Base-by-base conservation (phyloP, 1,140 invertebrate genomes). In the Cydia strobilella region DNA sequence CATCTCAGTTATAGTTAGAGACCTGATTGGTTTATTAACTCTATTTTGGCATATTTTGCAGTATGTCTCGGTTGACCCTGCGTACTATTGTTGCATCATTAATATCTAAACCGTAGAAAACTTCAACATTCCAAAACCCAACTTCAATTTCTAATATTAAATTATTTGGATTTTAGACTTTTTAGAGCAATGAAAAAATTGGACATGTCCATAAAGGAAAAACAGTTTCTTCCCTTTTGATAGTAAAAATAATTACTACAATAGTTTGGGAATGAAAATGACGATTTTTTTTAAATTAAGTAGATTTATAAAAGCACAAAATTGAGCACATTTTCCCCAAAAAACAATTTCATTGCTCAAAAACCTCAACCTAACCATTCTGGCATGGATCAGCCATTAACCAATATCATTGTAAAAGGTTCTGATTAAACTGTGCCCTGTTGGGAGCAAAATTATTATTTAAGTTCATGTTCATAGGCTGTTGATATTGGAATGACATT, bases 381-480 rank as follows among this genome's bases (percentile, higher is more conserved):
- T 84, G 90, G 88, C 89, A 86, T 54, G 80, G 71, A 74, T 85
- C 86, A 81, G 88, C 88, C 86, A 86, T 73, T 31, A 79, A 51
- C 88, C 73, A 80, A 85, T 91, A 92, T 92, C 90, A 92, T 92
- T 92, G 90, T 6, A 92, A 82, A 76, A 83, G 84, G 63, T 90
- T 84, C 12, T 89, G 83, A 39, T 83, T 85, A 66, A 82, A 81
- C n/a, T 77, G 74, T 0, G 79, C 80, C 54, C 77, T 83, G 42
- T 73, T 63, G n/a, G 66, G 75, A 18, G 74, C n/a, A 65, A 84
- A 82, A 69, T 86, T 86, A 71, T 85, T 85, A 75, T 87, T 89
- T 6, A 54, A 7, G 15, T 54, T 54, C 54, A 59, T 59, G 3
- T 59, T 59, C 25, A 85, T 54, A 18, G 79, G 65, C n/a, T 71